These are phyloP conservation scores for Cataglyphis altisquamis DNA, from an alignment of 2,888 invertebrate genomes.

Conservation along the genomic window DNA sequence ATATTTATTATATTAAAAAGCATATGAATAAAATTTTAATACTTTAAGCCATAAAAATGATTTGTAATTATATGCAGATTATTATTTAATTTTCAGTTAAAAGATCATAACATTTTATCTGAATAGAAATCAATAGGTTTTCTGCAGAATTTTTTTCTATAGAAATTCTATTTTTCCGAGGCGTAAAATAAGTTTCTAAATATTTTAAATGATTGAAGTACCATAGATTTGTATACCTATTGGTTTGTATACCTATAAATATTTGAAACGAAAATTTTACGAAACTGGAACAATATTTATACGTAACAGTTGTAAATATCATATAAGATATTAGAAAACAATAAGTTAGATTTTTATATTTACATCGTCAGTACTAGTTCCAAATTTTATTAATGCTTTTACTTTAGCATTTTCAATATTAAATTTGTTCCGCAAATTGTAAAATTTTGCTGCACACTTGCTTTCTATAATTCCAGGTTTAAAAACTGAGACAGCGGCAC, in stretches of 20 bases:
- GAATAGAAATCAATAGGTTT: too few relatives aligned
- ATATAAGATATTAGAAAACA: not conserved
- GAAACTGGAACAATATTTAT: not conserved
- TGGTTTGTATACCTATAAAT: constrained; percentile 5
- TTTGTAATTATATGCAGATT: too few relatives aligned
- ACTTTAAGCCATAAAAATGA: too few relatives aligned
- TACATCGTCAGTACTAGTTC: constrained; percentile 19
- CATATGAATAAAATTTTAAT: too few relatives aligned
- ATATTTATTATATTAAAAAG: too few relatives aligned
- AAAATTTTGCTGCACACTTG: not conserved
- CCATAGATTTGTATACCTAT: too few relatives aligned
- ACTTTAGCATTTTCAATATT: constrained; percentile 25
- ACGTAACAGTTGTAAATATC: not conserved
- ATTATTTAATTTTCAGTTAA: too few relatives aligned
- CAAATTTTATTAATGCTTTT: constrained; percentile 5
- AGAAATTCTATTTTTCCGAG: too few relatives aligned
- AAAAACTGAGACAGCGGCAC: not conserved
- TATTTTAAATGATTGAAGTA: too few relatives aligned
- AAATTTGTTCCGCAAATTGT: constrained; percentile 23
- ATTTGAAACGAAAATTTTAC: not conserved
- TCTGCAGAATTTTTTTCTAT: too few relatives aligned
- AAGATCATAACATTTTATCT: too few relatives aligned
- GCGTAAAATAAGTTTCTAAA: too few relatives aligned
- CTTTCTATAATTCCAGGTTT: constrained; percentile 10
- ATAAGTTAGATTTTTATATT: constrained; percentile 4